Evolutionary conservation across 2,797 vertebrate genomes (phyloP).

Genomic region (Siniperca scherzeri): DNA sequence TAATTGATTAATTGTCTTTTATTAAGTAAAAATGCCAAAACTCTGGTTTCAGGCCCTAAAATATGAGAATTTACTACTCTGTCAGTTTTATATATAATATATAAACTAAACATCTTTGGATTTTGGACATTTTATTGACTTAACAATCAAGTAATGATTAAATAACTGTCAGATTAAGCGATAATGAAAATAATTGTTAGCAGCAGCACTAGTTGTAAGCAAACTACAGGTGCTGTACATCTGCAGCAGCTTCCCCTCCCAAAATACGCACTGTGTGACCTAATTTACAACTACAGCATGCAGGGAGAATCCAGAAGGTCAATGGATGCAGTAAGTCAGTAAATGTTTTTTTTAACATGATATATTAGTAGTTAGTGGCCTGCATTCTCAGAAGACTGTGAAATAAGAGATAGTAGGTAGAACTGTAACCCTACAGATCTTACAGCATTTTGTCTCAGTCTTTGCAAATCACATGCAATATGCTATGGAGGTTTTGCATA

Average conservation of each 20-base stretch:
- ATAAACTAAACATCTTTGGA: neutral
- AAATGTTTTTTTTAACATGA: conserved; percentile 32
- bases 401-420: conserved; percentile 4
- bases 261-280: conserved; percentile 70
- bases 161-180: conserved; percentile 1
- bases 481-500: conserved; percentile 5
- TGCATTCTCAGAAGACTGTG: conserved; percentile 5
- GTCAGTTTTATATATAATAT: neutral
- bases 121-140: neutral
- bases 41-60: neutral
- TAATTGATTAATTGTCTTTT: neutral
- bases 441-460: neutral
- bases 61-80: neutral
- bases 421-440: neutral
- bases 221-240: conserved; percentile 61
- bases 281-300: conserved; percentile 55
- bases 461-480: conserved; percentile 15
- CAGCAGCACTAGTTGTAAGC: conserved; percentile 27
- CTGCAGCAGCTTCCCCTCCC: conserved; percentile 46
- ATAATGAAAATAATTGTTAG: conserved; percentile 13
- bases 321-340: conserved; percentile 38
- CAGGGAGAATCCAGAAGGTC: conserved; percentile 62
- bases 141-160: neutral
- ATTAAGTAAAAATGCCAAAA: neutral
- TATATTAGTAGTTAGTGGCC: neutral